These are phyloP conservation scores for Lepidocolaptes lacrymiger DNA, from an alignment of 2,797 vertebrate genomes.

Conservation along the genomic window DNA sequence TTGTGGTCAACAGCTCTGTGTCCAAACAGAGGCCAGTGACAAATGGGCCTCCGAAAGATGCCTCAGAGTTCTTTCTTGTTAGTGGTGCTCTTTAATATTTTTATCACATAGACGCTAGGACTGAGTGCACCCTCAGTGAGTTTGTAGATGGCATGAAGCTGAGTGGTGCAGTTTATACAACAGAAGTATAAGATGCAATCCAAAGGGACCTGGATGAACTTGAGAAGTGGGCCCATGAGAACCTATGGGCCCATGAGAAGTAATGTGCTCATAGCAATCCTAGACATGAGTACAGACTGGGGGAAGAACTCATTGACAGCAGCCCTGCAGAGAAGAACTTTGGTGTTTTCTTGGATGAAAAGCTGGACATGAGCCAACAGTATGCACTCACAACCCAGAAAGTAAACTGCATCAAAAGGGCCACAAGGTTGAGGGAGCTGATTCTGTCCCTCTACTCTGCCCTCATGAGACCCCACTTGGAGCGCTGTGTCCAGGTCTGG, in stretches of 20 bases:
- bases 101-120: neutral
- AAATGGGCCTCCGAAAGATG: neutral
- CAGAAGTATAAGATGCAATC: neutral
- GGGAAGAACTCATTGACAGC: neutral
- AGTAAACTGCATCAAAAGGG: too few species aligned
- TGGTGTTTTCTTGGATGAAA: neutral
- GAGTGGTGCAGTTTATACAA: accelerated
- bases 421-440: too few species aligned
- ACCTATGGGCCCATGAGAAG: neutral
- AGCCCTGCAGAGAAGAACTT: neutral
- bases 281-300: neutral
- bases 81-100: neutral
- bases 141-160: neutral
- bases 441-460: too few species aligned
- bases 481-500: too few species aligned
- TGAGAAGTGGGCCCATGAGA: neutral
- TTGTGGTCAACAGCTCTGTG: neutral
- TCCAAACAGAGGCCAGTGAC: neutral
- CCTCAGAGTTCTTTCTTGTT: accelerated
- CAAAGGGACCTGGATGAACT: neutral
- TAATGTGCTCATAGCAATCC: neutral
- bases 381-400: too few species aligned
- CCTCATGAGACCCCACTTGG: too few species aligned
- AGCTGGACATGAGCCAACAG: neutral
- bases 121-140: neutral